Conservation (phyloP, 2,797 vertebrate genomes). For the Cirrhinus mrigala region DNA sequence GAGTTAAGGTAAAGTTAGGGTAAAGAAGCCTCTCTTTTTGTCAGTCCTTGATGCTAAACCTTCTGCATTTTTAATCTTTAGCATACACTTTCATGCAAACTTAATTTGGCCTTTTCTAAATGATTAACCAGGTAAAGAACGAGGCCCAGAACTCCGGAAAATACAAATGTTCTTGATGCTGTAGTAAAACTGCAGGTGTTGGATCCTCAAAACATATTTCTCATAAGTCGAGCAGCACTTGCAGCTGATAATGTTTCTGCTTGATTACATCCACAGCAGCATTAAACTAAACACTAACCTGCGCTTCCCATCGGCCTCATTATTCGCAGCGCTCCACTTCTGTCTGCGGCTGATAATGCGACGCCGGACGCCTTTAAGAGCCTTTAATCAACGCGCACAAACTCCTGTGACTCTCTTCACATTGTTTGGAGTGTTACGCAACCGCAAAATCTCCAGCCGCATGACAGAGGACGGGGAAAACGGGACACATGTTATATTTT, state of each 20-base stretch:
- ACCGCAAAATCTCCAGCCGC: neutral
- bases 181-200: slow-evolving; percentile 8
- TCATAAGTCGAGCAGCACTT: neutral
- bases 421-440: neutral
- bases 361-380: neutral
- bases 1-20: neutral
- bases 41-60: too few relatives aligned
- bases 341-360: slow-evolving; percentile 26
- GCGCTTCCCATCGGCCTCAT: slow-evolving; percentile 12
- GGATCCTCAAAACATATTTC: slow-evolving; percentile 2
- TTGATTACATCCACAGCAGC: slow-evolving; percentile 21
- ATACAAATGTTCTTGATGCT: neutral
- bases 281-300: slow-evolving; percentile 19
- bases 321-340: slow-evolving; percentile 30
- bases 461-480: neutral
- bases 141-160: neutral
- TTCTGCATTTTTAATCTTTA: too few relatives aligned
- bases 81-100: neutral
- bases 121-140: neutral
- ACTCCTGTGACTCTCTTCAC: neutral
- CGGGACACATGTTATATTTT: neutral
- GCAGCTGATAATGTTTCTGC: slow-evolving; percentile 22
- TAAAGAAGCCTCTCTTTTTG: neutral
- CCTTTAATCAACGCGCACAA: slow-evolving; percentile 7
- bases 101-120: neutral